Conservation (phyloP, 2,113 vertebrate genomes). For the Hoplias malabaricus region DNA sequence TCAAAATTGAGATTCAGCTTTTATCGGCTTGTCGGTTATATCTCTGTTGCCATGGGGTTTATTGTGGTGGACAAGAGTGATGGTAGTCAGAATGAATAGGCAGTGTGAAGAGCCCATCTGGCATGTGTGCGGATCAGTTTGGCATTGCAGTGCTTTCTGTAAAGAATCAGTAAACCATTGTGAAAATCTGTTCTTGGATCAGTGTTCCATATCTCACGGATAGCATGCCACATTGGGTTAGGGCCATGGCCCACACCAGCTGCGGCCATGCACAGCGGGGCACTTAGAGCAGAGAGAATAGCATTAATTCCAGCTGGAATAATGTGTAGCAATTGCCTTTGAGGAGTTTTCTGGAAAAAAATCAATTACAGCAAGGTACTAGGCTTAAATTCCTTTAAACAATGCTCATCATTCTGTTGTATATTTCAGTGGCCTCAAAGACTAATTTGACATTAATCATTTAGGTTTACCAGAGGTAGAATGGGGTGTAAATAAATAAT, state of each 20-base stretch:
- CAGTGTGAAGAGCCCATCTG: slow-evolving; percentile 38
- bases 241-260: neutral
- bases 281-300: neutral
- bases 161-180: neutral
- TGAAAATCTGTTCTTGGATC: neutral
- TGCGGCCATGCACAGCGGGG: neutral
- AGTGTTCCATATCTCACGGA: slow-evolving; percentile 6
- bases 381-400: too few relatives aligned
- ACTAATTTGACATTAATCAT: too few relatives aligned
- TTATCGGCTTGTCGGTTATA: neutral
- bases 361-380: too few relatives aligned
- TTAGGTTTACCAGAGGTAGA: too few relatives aligned
- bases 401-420: too few relatives aligned
- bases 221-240: neutral
- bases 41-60: slow-evolving; percentile 22
- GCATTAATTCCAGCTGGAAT: neutral
- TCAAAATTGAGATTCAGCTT: neutral
- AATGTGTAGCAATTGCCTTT: neutral
- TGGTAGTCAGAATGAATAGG: neutral
- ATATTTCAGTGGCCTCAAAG: too few relatives aligned
- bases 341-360: neutral
- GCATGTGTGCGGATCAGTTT: slow-evolving; percentile 16
- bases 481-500: too few relatives aligned
- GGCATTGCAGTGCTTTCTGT: neutral
- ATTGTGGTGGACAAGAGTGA: neutral